These are phyloP conservation scores for Psylliodes chrysocephalus DNA, from an alignment of 2,888 invertebrate genomes.

Conservation along the genomic window DNA sequence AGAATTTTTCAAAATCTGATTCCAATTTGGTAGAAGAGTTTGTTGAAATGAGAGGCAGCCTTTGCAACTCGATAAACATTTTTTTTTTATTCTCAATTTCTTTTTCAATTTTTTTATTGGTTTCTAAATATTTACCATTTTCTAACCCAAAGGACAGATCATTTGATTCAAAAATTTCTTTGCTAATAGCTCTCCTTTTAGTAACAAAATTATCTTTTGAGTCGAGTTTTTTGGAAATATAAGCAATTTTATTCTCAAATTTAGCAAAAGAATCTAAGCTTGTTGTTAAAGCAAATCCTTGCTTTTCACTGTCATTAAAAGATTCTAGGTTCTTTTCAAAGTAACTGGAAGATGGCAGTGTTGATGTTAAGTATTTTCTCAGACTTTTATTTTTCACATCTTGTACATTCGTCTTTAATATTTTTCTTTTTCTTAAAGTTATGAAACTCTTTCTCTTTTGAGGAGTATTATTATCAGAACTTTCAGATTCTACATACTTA, in stretches of 20 bases:
- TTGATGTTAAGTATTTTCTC: too few relatives aligned
- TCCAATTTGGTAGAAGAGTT: background rate
- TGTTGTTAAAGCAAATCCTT: background rate
- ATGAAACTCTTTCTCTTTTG: constrained; percentile 22
- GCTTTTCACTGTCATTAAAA: constrained; percentile 16
- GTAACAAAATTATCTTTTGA: constrained; percentile 1
- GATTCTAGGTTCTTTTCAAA: constrained; percentile 4
- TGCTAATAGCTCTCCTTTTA: background rate
- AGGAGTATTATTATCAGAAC: background rate
- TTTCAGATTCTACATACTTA: background rate
- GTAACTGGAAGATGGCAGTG: too few relatives aligned
- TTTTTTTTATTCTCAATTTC: too few relatives aligned
- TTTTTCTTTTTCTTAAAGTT: constrained; percentile 31
- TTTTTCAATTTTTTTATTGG: too few relatives aligned
- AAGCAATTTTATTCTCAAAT: background rate
- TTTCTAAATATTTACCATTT: too few relatives aligned
- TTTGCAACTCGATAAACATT: too few relatives aligned
- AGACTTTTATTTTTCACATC: too few relatives aligned
- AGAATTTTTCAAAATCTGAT: constrained; percentile 14
- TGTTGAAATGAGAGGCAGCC: background rate
- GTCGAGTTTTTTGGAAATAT: too few relatives aligned
- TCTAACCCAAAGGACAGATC: too few relatives aligned
- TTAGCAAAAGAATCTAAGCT: background rate
- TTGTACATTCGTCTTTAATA: constrained; percentile 13
- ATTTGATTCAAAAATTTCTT: too few relatives aligned